Evolutionary conservation across 2,113 vertebrate genomes (phyloP).

Genomic region (Paraplagusia blochii): DNA sequence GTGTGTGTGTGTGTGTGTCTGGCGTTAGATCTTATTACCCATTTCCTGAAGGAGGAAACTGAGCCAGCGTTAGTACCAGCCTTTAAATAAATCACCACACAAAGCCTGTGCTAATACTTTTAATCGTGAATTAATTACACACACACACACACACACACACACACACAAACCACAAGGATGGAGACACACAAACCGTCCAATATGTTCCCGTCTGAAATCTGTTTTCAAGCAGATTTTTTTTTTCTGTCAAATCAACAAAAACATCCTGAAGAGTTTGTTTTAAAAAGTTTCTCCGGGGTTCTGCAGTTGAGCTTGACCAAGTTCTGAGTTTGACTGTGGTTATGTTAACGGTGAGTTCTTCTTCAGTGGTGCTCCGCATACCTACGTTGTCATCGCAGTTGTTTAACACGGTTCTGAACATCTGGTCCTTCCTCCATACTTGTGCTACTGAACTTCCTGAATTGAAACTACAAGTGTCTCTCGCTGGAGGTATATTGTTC

Average conservation of each 20-base stretch:
- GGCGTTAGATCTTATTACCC: slow-evolving; percentile 66
- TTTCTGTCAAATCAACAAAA: background rate
- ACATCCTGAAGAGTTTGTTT: background rate
- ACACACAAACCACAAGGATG: slow-evolving; percentile 13
- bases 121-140: slow-evolving; percentile 72
- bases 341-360: too few relatives aligned
- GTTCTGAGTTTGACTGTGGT: too few relatives aligned
- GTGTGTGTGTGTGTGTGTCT: slow-evolving; percentile 47
- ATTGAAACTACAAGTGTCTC: too few relatives aligned
- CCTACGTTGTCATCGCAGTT: too few relatives aligned
- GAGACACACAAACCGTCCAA: slow-evolving; percentile 51
- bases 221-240: background rate
- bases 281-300: too few relatives aligned
- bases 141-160: slow-evolving; percentile 8
- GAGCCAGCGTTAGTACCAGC: slow-evolving; percentile 57
- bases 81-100: slow-evolving; percentile 73
- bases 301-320: too few relatives aligned
- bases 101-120: slow-evolving; percentile 72
- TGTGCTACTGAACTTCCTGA: too few relatives aligned
- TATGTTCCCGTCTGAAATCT: slow-evolving; percentile 33
- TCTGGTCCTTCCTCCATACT: too few relatives aligned
- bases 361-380: too few relatives aligned
- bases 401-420: too few relatives aligned
- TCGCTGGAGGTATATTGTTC: too few relatives aligned
- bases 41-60: slow-evolving; percentile 72